A percentile compares a stretch with the other conserved stretches of the same genome.
Conservation (phyloP, 2,888 invertebrate species). For the Onchidella celtica region DNA sequence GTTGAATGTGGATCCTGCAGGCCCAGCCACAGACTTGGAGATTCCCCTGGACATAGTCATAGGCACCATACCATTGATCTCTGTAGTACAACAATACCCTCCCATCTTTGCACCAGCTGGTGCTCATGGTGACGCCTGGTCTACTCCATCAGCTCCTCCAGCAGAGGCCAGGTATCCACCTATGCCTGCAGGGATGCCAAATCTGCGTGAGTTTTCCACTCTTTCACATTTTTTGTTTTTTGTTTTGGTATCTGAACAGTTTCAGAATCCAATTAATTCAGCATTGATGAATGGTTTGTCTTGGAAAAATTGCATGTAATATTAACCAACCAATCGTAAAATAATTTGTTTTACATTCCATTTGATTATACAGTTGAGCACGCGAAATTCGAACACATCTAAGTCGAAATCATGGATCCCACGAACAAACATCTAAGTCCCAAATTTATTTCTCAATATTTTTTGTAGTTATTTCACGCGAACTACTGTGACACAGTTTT, state of each 20-base stretch:
- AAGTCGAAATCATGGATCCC: no score
- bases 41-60: conserved; percentile 74
- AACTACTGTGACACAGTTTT: no score
- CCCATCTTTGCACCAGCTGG: conserved; percentile 20
- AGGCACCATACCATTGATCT: conserved; percentile 71
- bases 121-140: not conserved
- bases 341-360: no score
- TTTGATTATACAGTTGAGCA: no score
- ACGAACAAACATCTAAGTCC: no score
- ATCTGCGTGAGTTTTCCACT: conserved; percentile 45
- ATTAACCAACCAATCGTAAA: no score
- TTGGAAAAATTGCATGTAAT: no score
- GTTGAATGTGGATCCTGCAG: conserved; percentile 62
- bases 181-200: conserved; percentile 34
- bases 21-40: conserved; percentile 69
- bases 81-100: conserved; percentile 57
- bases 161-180: conserved; percentile 7
- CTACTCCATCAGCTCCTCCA: conserved; percentile 2
- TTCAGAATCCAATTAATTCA: conserved; percentile 55
- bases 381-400: no score
- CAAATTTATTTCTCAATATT: no score
- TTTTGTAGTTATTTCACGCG: no score
- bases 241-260: not conserved
- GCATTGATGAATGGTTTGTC: not conserved
- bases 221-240: not conserved